phyloP scores from a whole-genome alignment of 2,888 invertebrate species.

The Platypus cylindrus region DNA sequence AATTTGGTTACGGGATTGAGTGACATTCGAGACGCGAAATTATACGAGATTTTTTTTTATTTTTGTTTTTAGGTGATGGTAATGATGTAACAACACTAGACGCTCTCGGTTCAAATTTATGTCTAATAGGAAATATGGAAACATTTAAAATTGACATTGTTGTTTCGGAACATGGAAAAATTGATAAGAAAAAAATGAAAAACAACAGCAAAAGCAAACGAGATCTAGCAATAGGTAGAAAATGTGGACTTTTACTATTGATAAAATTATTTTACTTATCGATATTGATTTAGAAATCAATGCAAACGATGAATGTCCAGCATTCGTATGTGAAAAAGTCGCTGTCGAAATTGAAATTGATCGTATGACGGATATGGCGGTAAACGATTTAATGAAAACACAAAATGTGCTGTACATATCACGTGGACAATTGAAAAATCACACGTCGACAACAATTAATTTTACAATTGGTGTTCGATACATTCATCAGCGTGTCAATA shows the following conservation, averaged over 20 bases:
- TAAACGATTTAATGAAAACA: slow-evolving; percentile 70
- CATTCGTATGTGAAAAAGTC: slow-evolving; percentile 86
- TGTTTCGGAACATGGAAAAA: slow-evolving; percentile 71
- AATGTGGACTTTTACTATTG: not conserved
- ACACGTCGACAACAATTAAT: slow-evolving; percentile 84
- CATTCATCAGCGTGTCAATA: slow-evolving; percentile 92
- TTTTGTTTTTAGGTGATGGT: slow-evolving; percentile 32
- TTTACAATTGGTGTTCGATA: slow-evolving; percentile 70
- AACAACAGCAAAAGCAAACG: slow-evolving; percentile 33
- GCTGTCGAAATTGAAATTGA: slow-evolving; percentile 80
- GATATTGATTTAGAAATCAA: slow-evolving; percentile 11
- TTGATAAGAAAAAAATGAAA: slow-evolving; percentile 45
- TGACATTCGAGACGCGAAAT: too few species aligned
- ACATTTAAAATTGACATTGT: slow-evolving; percentile 87
- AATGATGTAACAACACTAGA: slow-evolving; percentile 60
- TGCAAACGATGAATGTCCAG: slow-evolving; percentile 63
- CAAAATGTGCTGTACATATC: slow-evolving; percentile 80
- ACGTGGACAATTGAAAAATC: slow-evolving; percentile 74
- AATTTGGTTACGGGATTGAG: too few species aligned
- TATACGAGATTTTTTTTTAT: too few species aligned
- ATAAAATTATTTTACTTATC: not conserved
- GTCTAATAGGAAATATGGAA: slow-evolving; percentile 73
- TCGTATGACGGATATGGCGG: slow-evolving; percentile 80
- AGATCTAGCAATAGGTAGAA: slow-evolving; percentile 24
- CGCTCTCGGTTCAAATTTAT: slow-evolving; percentile 78